These are phyloP conservation scores for Dipus sagitta DNA, from an alignment of 2,797 vertebrate species.

Conservation along the genomic window DNA sequence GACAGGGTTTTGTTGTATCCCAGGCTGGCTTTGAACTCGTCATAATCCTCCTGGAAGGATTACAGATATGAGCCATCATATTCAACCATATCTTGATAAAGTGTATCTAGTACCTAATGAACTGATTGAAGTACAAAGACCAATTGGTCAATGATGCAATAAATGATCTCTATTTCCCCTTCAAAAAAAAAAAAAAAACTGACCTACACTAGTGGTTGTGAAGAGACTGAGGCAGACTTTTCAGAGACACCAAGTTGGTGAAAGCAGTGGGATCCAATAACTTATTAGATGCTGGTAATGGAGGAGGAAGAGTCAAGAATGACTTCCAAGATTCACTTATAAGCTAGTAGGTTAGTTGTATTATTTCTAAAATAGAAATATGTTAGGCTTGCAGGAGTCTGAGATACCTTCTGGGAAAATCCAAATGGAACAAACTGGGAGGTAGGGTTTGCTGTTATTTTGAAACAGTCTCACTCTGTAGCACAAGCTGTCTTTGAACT, in stretches of 20 bases:
- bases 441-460: neutral
- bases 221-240: neutral
- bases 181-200: neutral
- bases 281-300: neutral
- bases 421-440: neutral
- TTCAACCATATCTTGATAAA: neutral
- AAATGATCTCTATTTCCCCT: neutral
- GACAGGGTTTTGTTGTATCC: too few species aligned
- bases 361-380: conserved; percentile 36
- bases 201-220: neutral
- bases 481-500: neutral
- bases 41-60: too few species aligned
- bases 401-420: neutral
- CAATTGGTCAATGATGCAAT: neutral
- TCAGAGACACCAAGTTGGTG: neutral
- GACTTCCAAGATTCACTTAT: neutral
- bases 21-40: too few species aligned
- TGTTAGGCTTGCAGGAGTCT: neutral
- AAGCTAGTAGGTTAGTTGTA: neutral
- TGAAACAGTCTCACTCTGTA: neutral
- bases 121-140: neutral
- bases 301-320: neutral
- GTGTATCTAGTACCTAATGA: neutral
- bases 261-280: neutral
- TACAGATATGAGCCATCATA: too few species aligned